Percentiles rank a stretch among this genome's conserved stretches.
Conservation (phyloP, 1,140 invertebrate genomes). For the Pachyrhynchus sulphureomaculatus region DNA sequence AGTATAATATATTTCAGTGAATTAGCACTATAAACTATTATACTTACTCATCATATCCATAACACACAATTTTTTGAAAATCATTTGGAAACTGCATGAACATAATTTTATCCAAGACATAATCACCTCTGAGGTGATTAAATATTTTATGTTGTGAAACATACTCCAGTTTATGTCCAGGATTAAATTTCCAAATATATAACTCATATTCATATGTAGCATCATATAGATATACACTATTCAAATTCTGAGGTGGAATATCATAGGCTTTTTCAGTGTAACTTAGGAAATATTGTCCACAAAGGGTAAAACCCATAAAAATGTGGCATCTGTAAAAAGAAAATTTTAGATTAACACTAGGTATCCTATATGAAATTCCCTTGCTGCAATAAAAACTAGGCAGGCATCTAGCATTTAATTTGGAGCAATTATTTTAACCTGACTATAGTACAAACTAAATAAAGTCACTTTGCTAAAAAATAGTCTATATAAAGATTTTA, state of each 20-base stretch:
- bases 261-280: conserved; percentile 58
- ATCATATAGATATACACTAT: conserved; percentile 21
- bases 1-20: no score
- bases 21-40: no score
- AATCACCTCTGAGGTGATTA: conserved; percentile 41
- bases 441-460: no score
- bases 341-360: no score
- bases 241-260: conserved; percentile 21
- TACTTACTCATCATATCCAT: conserved; percentile 47
- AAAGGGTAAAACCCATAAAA: conserved; percentile 90
- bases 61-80: conserved; percentile 48
- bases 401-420: no score
- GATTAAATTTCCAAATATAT: conserved; percentile 48
- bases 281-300: conserved; percentile 88
- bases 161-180: conserved; percentile 42
- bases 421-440: no score
- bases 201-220: conserved; percentile 45
- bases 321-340: conserved; percentile 64
- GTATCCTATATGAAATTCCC: no score
- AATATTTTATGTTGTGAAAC: conserved; percentile 48
- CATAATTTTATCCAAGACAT: conserved; percentile 44
- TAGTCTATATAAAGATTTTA: no score
- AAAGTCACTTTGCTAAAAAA: no score
- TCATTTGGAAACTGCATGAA: conserved; percentile 51
- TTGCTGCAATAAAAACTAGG: no score